Evolutionary conservation across 2,797 vertebrate genomes (phyloP), one percentile per base, ranked within the genome.

Genomic region (Acridotheres tristis): DNA sequence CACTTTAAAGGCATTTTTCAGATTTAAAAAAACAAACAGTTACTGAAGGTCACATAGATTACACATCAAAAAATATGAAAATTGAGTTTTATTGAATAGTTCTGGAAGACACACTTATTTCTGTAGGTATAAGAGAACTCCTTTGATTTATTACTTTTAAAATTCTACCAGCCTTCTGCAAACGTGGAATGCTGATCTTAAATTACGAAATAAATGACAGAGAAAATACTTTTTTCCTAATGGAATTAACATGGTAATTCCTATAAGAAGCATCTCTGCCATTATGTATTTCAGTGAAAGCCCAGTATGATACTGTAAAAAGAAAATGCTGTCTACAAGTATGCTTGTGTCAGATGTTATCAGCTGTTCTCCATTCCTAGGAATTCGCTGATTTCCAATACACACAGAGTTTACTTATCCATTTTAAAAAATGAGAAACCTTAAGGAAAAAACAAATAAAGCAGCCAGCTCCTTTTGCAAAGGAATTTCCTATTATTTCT

Each of bases 21-120:
- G 45, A 90, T 95, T 95, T 76, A 71, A 87, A 83, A 95, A 96
- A 96, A 47, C 81, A 96, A 96, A 94, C 79, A 94, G 66, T 81
- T 88, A 86, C 45, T 40, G 68, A 89, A 93, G 85, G 93, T 95
- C 85, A 88, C 30, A 61, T 3, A 89, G 61, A 88, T 85, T 92
- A 59, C 42, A 86, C 20, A 93, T 47, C 30, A 40, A 72, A 91
- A 95, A 81, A 73, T 16, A 88, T 14, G 55, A 26, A 69, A 91
- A 78, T 73, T 68, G n/a, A 72, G 58, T 67, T 79, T 61, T 63
- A 91, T 69, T 90, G 30, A 94, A 81, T 38, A 76, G 43, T 55
- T 91, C 76, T 1, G 0, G 76, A 86, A 93, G 82, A 90, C 18
- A n/a, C 20, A 42, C 75, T 88, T 62, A 83, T 27, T 32, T 92